Percentiles rank a stretch among this genome's conserved stretches.
Conservation (phyloP, 2,113 vertebrate species). For the Ifrita kowaldi region DNA sequence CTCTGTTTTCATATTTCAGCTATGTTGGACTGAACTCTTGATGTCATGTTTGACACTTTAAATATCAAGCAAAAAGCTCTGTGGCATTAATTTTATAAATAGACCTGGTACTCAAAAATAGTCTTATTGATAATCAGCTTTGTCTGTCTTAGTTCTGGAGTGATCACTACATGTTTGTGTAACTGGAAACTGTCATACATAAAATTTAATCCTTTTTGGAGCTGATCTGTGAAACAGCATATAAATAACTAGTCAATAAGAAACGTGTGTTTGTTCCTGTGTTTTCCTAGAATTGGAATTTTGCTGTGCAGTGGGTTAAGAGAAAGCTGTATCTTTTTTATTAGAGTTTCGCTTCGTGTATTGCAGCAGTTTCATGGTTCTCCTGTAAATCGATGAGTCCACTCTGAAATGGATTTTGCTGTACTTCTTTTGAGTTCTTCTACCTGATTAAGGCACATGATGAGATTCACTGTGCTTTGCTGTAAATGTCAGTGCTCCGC, state of each 20-base stretch:
- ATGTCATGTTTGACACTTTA: not conserved
- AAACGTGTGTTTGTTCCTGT: not conserved
- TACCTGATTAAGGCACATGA: not conserved
- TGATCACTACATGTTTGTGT: not conserved
- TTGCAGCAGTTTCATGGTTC: not conserved
- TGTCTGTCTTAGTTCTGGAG: conserved; percentile 25
- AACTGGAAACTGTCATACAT: not conserved
- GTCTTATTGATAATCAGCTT: conserved; percentile 46
- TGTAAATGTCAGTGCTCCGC: not conserved
- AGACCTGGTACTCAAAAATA: conserved; percentile 36
- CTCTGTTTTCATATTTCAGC: not conserved
- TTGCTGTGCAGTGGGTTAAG: not conserved
- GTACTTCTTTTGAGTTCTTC: not conserved
- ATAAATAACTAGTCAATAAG: not conserved
- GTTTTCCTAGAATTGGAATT: not conserved
- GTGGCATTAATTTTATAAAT: conserved; percentile 49
- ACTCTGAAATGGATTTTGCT: not conserved
- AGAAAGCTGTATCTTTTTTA: not conserved
- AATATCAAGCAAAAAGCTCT: conserved; percentile 17
- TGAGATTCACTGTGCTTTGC: fast-evolving
- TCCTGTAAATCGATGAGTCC: not conserved
- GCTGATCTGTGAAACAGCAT: not conserved
- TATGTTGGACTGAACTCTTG: not conserved
- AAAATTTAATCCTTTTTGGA: not conserved
- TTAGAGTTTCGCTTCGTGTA: not conserved